Evolutionary conservation across 2,113 vertebrate genomes (phyloP).

Genomic region (Pristiophorus japonicus): DNA sequence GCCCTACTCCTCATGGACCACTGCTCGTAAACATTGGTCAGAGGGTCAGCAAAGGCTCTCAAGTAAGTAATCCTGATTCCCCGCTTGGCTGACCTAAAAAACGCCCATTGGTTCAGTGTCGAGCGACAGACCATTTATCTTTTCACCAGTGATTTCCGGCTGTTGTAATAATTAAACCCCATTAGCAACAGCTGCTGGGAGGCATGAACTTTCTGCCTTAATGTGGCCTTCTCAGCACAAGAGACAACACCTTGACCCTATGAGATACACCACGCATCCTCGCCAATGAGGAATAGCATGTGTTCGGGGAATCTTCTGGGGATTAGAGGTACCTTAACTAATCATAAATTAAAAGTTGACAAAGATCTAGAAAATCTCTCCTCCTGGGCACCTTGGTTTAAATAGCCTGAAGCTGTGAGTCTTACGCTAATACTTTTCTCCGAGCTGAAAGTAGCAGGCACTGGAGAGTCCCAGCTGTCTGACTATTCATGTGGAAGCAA

Average conservation of each 20-base stretch:
- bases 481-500: background rate
- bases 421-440: background rate
- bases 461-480: background rate
- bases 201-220: background rate
- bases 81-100: background rate
- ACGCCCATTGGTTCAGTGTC: background rate
- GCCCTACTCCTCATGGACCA: too few relatives aligned
- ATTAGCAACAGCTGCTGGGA: background rate
- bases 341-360: background rate
- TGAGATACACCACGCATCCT: background rate
- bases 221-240: background rate
- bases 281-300: background rate
- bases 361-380: background rate
- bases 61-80: background rate
- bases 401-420: background rate
- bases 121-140: background rate
- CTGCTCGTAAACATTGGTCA: background rate
- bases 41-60: background rate
- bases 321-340: background rate
- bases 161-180: background rate
- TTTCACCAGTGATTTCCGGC: background rate
- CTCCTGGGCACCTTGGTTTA: background rate
- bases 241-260: background rate
- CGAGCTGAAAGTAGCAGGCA: background rate
- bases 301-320: background rate